Conservation (phyloP, 2,888 invertebrate genomes). For the Metallyticus violacea region DNA sequence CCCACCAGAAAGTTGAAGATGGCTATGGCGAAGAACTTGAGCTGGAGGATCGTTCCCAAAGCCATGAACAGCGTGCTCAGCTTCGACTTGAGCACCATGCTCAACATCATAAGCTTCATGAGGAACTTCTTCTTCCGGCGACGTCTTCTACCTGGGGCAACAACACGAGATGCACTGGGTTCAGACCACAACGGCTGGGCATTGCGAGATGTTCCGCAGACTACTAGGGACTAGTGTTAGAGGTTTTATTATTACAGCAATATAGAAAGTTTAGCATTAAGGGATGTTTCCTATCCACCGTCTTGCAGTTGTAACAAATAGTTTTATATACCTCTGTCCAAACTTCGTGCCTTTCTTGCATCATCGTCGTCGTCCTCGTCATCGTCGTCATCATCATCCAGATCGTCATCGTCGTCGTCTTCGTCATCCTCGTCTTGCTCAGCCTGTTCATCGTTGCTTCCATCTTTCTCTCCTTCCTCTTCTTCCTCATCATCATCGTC, state of each 20-base stretch:
- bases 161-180: neutral
- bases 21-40: slow-evolving; percentile 4
- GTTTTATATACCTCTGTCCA: neutral
- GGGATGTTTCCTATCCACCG: neutral
- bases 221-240: too few species aligned
- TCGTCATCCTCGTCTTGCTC: neutral
- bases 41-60: neutral
- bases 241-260: too few species aligned
- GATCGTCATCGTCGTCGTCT: neutral
- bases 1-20: neutral
- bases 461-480: neutral
- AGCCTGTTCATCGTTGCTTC: neutral
- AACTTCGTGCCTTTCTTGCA: neutral
- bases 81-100: slow-evolving; percentile 8
- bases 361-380: neutral
- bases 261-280: too few species aligned
- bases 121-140: neutral
- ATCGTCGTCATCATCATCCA: neutral
- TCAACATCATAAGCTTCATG: slow-evolving; percentile 16
- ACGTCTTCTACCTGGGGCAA: neutral
- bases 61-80: neutral
- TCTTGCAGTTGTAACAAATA: neutral
- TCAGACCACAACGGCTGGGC: too few species aligned
- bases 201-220: too few species aligned
- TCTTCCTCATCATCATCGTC: neutral